These are phyloP conservation scores for Aphelenchoides fujianensis DNA, from an alignment of 1,140 invertebrate genomes.

Conservation along the genomic window DNA sequence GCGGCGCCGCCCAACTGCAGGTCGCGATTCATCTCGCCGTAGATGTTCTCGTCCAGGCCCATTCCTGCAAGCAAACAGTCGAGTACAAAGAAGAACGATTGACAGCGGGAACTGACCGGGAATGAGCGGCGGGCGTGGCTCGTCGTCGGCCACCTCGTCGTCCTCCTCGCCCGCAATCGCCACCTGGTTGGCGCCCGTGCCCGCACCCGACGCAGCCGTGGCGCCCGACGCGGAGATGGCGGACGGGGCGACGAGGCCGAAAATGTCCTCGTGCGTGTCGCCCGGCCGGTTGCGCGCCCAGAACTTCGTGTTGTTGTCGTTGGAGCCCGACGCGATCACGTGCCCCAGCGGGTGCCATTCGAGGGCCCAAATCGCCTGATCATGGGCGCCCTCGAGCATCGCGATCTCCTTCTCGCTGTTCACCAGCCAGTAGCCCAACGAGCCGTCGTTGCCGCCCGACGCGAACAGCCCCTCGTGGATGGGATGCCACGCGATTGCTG, in stretches of 20 bases:
- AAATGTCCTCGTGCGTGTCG: constrained; percentile 88
- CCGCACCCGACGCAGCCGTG: too few species aligned
- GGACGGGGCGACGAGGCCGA: constrained; percentile 71
- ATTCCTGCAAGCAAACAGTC: constrained; percentile 81
- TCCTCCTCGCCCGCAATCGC: constrained; percentile 25
- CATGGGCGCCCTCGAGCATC: constrained; percentile 93
- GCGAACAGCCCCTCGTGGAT: constrained; percentile 91
- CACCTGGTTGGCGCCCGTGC: constrained; percentile 2
- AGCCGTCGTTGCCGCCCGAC: constrained; percentile 93
- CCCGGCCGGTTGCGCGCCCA: constrained; percentile 98
- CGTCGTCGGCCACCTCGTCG: constrained; percentile 23
- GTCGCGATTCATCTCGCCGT: constrained; percentile 51
- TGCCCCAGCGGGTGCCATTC: constrained; percentile 99
- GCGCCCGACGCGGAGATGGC: constrained; percentile 67
- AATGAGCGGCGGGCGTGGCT: constrained; percentile 89
- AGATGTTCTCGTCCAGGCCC: constrained; percentile 77
- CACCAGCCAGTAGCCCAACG: constrained; percentile 63
- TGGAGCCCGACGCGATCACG: constrained; percentile 78
- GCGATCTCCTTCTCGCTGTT: constrained; percentile 75
- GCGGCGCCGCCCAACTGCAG: too few species aligned
- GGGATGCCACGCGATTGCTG: constrained; percentile 89
- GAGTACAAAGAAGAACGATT: constrained; percentile 30
- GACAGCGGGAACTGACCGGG: constrained; percentile 61
- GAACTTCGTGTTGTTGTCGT: constrained; percentile 73
- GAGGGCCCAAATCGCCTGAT: constrained; percentile 96